These are phyloP conservation scores for Rotaria magnacalcarata DNA, from an alignment of 2,888 invertebrate genomes.

Conservation along the genomic window DNA sequence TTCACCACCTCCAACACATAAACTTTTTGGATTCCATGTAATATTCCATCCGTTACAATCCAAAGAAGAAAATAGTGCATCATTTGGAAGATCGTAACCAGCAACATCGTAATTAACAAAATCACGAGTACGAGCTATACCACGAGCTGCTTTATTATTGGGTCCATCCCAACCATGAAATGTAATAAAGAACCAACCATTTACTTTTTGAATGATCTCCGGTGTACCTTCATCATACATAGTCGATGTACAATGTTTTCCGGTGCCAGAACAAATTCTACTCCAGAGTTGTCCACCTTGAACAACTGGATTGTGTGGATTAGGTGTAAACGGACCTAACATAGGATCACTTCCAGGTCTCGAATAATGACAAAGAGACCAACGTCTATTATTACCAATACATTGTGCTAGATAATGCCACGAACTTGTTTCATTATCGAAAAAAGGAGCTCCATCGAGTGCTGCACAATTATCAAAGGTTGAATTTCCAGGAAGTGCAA, in stretches of 20 bases:
- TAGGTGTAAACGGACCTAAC: background rate
- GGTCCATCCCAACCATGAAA: slow-evolving; percentile 33
- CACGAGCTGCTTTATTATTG: slow-evolving; percentile 21
- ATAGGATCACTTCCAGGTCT: slow-evolving; percentile 22
- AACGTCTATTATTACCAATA: slow-evolving; percentile 23
- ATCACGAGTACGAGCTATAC: slow-evolving; percentile 17
- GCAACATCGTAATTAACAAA: slow-evolving; percentile 21
- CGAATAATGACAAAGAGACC: slow-evolving; percentile 32
- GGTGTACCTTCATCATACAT: slow-evolving; percentile 37
- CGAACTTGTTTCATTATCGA: slow-evolving; percentile 1
- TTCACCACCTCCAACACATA: slow-evolving; percentile 31
- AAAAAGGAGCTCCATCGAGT: slow-evolving; percentile 14
- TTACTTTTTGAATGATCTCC: slow-evolving; percentile 7
- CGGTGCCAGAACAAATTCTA: slow-evolving; percentile 6
- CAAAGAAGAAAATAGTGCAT: slow-evolving; percentile 1
- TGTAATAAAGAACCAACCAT: slow-evolving; percentile 29
- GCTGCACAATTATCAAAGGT: slow-evolving; percentile 10
- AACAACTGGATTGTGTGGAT: slow-evolving; percentile 15
- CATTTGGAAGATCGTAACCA: slow-evolving; percentile 31
- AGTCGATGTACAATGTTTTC: slow-evolving; percentile 11
- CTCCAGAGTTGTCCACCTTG: slow-evolving; percentile 33
- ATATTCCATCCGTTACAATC: slow-evolving; percentile 33
- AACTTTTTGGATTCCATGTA: slow-evolving; percentile 10
- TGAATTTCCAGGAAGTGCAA: slow-evolving; percentile 8
- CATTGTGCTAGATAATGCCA: slow-evolving; percentile 34